These are phyloP conservation scores for Botia almorhae DNA, from an alignment of 2,797 vertebrate genomes.

Conservation along the genomic window DNA sequence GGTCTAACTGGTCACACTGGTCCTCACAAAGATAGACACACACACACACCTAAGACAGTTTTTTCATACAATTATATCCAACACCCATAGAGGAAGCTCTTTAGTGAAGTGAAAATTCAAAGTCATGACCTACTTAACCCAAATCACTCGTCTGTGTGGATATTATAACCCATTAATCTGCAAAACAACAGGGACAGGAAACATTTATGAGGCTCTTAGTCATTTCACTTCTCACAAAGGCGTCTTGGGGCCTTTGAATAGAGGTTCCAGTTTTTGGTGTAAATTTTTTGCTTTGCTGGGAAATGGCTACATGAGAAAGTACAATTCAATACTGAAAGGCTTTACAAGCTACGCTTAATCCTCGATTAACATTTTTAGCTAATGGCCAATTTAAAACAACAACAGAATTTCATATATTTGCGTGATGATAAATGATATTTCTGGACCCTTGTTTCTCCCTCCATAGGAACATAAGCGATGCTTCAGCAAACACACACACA, in stretches of 20 bases:
- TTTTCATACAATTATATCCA: neutral
- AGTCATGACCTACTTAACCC: neutral
- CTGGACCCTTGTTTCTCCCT: neutral
- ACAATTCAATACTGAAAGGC: neutral
- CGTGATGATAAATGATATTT: neutral
- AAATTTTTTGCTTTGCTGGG: neutral
- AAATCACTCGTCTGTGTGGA: neutral
- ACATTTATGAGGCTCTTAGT: neutral
- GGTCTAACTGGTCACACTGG: neutral
- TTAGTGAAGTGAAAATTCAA: constrained; percentile 14
- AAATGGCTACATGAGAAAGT: neutral
- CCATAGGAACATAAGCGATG: neutral
- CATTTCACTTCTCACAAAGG: neutral
- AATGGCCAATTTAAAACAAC: neutral
- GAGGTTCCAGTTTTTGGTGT: neutral
- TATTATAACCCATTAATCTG: constrained; percentile 1
- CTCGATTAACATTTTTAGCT: neutral
- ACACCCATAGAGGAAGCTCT: neutral
- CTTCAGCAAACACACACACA: constrained; percentile 1
- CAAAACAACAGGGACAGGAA: neutral
- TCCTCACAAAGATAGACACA: neutral
- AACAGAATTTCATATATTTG: neutral
- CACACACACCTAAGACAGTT: neutral
- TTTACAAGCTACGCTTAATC: neutral
- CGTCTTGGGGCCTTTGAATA: neutral